A percentile compares a stretch with the other conserved stretches of the same genome.
These are phyloP conservation scores for Harlomillsia oculata DNA, from an alignment of 1,140 invertebrate species.

Conservation along the genomic window DNA sequence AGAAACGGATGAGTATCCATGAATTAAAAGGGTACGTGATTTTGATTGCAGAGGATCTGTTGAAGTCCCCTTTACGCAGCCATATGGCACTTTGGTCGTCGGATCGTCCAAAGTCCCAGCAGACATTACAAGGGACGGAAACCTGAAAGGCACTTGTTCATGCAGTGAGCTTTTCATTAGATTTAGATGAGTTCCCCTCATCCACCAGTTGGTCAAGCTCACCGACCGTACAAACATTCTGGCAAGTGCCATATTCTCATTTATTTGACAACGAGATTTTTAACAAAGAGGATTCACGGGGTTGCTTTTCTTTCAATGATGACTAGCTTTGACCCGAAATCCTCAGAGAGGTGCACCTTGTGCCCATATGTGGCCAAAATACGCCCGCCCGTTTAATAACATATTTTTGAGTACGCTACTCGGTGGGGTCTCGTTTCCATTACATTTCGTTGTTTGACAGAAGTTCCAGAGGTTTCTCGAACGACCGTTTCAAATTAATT, in stretches of 20 bases:
- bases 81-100: slow-evolving; percentile 20
- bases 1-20: slow-evolving; percentile 5
- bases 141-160: not conserved
- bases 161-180: slow-evolving; percentile 31
- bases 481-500: too few species aligned
- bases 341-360: too few species aligned
- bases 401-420: too few species aligned
- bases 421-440: too few species aligned
- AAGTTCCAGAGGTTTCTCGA: too few species aligned
- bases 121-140: slow-evolving; percentile 12
- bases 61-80: slow-evolving; percentile 2
- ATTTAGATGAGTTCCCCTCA: slow-evolving; percentile 31
- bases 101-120: not conserved
- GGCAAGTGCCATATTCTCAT: slow-evolving; percentile 24
- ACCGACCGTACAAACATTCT: slow-evolving; percentile 21
- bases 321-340: too few species aligned
- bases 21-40: slow-evolving; percentile 7
- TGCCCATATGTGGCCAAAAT: too few species aligned
- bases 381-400: too few species aligned
- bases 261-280: slow-evolving; percentile 9
- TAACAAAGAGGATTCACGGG: not conserved
- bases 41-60: not conserved
- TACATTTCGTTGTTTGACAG: too few species aligned
- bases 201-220: slow-evolving; percentile 22
- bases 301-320: not conserved